Evolutionary conservation across 2,797 vertebrate genomes (phyloP).

Genomic region (Urosaurus nigricauda): DNA sequence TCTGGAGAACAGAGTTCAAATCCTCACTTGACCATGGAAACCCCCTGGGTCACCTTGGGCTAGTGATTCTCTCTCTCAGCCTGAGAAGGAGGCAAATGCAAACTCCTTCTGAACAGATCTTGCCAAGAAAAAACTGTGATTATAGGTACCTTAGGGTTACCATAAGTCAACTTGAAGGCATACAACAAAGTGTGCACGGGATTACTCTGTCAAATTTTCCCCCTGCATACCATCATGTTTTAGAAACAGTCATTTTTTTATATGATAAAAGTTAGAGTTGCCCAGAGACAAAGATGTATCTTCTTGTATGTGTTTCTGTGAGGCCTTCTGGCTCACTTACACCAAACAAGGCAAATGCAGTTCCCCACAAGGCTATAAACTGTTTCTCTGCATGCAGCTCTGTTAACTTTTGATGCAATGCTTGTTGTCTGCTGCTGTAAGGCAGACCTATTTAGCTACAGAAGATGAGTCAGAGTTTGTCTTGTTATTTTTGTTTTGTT

Average conservation of each 20-base stretch:
- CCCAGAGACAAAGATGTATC: neutral
- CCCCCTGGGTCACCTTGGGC: too few relatives aligned
- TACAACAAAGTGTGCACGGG: too few relatives aligned
- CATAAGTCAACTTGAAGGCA: too few relatives aligned
- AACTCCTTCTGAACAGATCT: too few relatives aligned
- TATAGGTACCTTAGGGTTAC: too few relatives aligned
- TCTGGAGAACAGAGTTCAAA: too few relatives aligned
- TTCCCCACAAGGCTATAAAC: neutral
- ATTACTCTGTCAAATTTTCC: neutral
- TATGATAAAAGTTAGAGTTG: neutral
- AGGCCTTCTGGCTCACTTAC: neutral
- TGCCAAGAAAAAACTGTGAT: too few relatives aligned
- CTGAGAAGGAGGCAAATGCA: too few relatives aligned
- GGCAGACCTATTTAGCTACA: slow-evolving; percentile 12
- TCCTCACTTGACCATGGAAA: too few relatives aligned
- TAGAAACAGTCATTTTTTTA: neutral
- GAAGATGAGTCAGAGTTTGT: neutral
- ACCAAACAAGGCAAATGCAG: neutral
- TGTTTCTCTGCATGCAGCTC: neutral
- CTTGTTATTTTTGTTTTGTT: slow-evolving; percentile 12
- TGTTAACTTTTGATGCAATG: slow-evolving; percentile 12
- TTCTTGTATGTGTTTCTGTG: neutral
- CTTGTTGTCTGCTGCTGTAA: neutral
- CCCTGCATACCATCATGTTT: neutral
- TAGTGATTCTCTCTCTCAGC: too few relatives aligned